Percentiles rank a stretch among this genome's conserved stretches.
phyloP scores from a whole-genome alignment of 2,113 vertebrate species.

The Procavia capensis region DNA sequence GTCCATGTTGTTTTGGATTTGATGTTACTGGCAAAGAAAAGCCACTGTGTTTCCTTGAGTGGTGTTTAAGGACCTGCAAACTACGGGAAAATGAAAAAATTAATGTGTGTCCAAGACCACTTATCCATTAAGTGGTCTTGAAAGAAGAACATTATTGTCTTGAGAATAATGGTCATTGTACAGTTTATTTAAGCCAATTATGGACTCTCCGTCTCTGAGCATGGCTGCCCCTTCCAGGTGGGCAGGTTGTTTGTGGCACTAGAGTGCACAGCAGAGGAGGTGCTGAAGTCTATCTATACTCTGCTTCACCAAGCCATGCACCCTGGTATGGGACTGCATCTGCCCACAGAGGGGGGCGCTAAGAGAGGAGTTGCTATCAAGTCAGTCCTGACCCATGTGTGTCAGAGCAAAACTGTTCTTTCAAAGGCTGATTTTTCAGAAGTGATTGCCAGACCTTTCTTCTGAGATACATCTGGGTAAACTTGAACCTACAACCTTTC shows the following conservation, averaged over 20 bases:
- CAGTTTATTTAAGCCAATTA: not conserved
- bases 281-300: not conserved
- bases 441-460: no score
- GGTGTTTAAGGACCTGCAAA: not conserved
- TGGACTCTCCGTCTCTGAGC: not conserved
- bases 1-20: not conserved
- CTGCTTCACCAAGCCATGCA: not conserved
- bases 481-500: not conserved
- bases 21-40: not conserved
- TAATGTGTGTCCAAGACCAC: not conserved
- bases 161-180: not conserved
- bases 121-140: not conserved
- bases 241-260: not conserved
- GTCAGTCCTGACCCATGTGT: not conserved
- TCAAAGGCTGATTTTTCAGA: not conserved
- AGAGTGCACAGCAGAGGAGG: not conserved
- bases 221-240: not conserved
- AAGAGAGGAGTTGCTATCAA: not conserved
- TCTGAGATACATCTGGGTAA: not conserved
- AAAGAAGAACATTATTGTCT: conserved; percentile 1
- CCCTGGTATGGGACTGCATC: not conserved
- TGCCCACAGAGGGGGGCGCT: not conserved
- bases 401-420: not conserved
- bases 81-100: not conserved
- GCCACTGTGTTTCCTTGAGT: not conserved